A percentile compares a stretch with the other conserved stretches of the same genome.
phyloP scores from a whole-genome alignment of 2,113 vertebrate genomes.

The Chlorodrepanis virens region DNA sequence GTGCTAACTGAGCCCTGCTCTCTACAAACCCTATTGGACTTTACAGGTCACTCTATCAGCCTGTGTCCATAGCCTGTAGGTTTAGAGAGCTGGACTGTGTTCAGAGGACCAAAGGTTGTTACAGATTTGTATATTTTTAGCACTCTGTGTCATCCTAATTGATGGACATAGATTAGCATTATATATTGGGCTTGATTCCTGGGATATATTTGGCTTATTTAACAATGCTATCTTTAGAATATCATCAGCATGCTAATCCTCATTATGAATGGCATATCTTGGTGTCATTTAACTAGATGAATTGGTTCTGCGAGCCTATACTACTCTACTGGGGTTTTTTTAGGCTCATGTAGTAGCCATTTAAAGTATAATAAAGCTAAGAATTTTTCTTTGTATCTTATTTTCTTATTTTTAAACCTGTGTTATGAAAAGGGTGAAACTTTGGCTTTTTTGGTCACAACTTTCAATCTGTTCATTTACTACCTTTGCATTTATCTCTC shows the following conservation, averaged over 20 bases:
- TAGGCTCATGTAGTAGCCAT: neutral
- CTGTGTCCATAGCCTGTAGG: neutral
- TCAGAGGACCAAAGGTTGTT: neutral
- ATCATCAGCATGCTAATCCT: constrained; percentile 63
- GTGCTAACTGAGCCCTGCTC: neutral
- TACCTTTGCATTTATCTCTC: neutral
- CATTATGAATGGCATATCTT: constrained; percentile 50
- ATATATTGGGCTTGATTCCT: constrained; percentile 55
- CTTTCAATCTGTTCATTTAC: neutral
- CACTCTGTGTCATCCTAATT: constrained; percentile 39
- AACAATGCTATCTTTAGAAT: constrained; percentile 68
- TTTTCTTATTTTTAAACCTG: neutral
- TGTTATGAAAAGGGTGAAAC: neutral
- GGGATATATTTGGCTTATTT: constrained; percentile 62
- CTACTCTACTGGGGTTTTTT: neutral
- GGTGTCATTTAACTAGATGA: constrained; percentile 60
- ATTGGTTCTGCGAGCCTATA: neutral
- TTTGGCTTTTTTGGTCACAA: neutral
- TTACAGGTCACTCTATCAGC: neutral
- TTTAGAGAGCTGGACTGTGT: neutral
- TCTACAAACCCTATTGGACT: neutral
- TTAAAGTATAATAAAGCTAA: neutral
- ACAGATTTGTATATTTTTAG: constrained; percentile 46
- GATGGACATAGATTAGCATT: constrained; percentile 49
- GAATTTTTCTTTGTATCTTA: neutral